These are phyloP conservation scores for Candoia aspera DNA, from an alignment of 2,113 vertebrate genomes.

Conservation along the genomic window DNA sequence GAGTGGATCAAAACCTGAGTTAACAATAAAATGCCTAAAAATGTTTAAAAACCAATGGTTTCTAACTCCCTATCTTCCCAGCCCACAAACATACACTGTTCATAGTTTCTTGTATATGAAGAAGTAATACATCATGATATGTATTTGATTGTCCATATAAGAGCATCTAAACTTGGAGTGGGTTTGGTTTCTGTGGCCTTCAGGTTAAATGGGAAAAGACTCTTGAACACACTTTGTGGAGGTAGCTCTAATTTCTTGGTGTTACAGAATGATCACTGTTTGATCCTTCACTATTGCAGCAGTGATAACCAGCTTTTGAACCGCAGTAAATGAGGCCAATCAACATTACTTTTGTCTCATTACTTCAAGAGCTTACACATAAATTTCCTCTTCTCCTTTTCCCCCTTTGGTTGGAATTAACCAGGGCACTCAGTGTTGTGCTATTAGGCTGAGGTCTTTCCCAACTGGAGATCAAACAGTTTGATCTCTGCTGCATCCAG, in stretches of 20 bases:
- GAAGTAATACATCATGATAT: neutral
- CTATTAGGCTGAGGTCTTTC: conserved; percentile 45
- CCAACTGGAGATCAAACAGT: conserved; percentile 58
- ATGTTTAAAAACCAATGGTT: neutral
- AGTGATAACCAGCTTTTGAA: conserved; percentile 68
- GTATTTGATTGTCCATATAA: neutral
- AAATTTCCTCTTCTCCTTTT: conserved; percentile 63
- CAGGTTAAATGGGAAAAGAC: neutral
- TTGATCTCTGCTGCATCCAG: conserved; percentile 21
- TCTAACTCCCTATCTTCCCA: neutral
- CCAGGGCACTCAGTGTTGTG: conserved; percentile 38
- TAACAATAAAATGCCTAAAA: conserved; percentile 59
- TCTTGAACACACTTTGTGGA: neutral
- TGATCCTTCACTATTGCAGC: conserved; percentile 55
- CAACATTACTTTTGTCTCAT: conserved; percentile 70
- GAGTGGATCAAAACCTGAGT: conserved; percentile 54
- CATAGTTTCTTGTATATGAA: neutral
- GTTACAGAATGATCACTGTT: conserved; percentile 26
- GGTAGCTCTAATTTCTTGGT: neutral
- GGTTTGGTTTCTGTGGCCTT: neutral
- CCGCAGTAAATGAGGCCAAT: conserved; percentile 70
- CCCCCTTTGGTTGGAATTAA: conserved; percentile 68
- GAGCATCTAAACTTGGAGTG: neutral
- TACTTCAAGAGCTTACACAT: conserved; percentile 72
- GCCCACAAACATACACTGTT: neutral